Percentiles rank a stretch among this genome's conserved stretches.
Conservation (phyloP, 2,113 vertebrate species). For the Dolichallabes microphthalmus region DNA sequence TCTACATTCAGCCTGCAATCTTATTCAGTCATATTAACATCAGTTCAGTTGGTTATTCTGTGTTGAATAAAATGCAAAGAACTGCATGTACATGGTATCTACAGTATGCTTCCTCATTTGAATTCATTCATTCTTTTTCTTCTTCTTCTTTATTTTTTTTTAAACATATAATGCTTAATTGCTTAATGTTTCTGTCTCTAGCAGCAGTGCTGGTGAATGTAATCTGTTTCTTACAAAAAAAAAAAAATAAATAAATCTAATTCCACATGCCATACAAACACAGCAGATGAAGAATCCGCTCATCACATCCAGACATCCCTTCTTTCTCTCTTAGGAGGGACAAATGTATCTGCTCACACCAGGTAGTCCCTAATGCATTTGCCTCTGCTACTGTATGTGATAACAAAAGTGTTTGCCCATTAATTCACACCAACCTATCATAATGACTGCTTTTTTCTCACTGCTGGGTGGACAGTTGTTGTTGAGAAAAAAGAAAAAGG, state of each 20-base stretch:
- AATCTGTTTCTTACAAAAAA: background rate
- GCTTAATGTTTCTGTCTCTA: background rate
- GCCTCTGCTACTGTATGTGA: constrained; percentile 13
- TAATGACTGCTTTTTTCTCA: constrained; percentile 4
- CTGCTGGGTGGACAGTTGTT: background rate
- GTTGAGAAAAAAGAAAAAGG: background rate
- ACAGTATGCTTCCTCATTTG: background rate
- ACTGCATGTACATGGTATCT: background rate
- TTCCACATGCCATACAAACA: background rate
- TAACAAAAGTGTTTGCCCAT: constrained; percentile 10
- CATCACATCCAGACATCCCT: background rate
- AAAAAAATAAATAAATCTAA: no score
- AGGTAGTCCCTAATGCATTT: constrained; percentile 3
- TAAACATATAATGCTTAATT: background rate
- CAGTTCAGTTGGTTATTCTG: background rate
- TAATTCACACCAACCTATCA: constrained; percentile 13
- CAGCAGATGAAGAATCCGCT: background rate
- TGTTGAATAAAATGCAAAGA: background rate
- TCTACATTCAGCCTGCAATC: background rate
- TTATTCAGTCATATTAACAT: no score
- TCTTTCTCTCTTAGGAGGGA: constrained; percentile 3
- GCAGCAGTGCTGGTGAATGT: background rate
- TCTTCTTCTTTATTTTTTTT: background rate
- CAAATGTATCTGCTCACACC: constrained; percentile 22
- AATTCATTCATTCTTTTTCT: no score